Evolutionary conservation across 2,888 invertebrate species (phyloP).

Genomic region (Galerucella pusilla): DNA sequence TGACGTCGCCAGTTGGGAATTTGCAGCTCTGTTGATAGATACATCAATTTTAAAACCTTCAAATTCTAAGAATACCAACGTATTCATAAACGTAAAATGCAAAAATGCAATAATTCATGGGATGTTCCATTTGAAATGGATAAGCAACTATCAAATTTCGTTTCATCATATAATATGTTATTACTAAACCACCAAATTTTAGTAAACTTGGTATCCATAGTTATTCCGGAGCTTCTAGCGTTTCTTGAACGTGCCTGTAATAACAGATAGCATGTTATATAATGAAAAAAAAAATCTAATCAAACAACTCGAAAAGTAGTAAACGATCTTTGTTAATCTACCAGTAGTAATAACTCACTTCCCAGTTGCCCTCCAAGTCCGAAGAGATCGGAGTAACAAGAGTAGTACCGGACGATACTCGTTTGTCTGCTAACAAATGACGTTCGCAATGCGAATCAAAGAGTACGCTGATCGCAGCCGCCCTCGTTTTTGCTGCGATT

Average conservation of each 20-base stretch:
- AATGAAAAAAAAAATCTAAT: constrained; percentile 26
- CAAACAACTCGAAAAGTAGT: constrained; percentile 26
- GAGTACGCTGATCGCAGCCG: constrained; percentile 61
- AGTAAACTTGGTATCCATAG: too few relatives aligned
- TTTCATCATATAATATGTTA: too few relatives aligned
- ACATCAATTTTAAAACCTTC: too few relatives aligned
- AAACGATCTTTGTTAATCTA: constrained; percentile 26
- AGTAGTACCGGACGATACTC: constrained; percentile 56
- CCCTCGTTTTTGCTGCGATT: constrained; percentile 63
- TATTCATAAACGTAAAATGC: too few relatives aligned
- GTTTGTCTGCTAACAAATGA: constrained; percentile 62
- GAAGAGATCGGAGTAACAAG: constrained; percentile 46
- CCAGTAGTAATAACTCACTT: constrained; percentile 53
- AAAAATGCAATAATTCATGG: too few relatives aligned
- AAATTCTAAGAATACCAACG: too few relatives aligned
- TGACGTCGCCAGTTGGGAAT: too few relatives aligned
- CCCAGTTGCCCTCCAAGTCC: constrained; percentile 24
- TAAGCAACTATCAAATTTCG: too few relatives aligned
- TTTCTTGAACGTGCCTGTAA: neutral
- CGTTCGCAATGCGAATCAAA: constrained; percentile 62
- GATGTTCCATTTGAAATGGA: too few relatives aligned
- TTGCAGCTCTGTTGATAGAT: too few relatives aligned
- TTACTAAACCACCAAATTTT: too few relatives aligned
- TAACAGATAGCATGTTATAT: neutral
- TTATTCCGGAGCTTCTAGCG: too few relatives aligned